These are phyloP conservation scores for Danaus melanippus DNA, from an alignment of 1,140 invertebrate species.

Conservation along the genomic window DNA sequence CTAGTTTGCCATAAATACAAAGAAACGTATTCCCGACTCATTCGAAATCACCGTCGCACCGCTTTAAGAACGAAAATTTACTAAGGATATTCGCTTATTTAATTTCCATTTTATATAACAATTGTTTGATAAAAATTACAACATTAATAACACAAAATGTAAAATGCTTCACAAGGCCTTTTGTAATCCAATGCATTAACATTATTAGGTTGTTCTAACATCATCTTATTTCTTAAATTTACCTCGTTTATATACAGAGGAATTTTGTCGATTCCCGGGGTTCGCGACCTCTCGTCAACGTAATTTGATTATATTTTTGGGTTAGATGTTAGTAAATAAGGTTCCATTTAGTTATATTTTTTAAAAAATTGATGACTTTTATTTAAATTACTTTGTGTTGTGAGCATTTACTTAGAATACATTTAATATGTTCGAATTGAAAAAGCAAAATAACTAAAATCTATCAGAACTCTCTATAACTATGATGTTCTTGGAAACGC, in stretches of 20 bases:
- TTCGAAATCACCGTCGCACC: conserved; percentile 3
- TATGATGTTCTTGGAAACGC: too few species aligned
- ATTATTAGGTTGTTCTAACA: conserved; percentile 55
- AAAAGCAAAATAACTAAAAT: too few species aligned
- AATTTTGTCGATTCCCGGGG: conserved; percentile 16
- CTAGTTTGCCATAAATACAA: conserved; percentile 38
- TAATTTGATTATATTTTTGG: conserved; percentile 27
- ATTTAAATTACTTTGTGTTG: conserved; percentile 1
- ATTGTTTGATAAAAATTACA: too few species aligned
- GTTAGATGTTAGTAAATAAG: conserved; percentile 15
- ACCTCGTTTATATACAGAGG: conserved; percentile 29
- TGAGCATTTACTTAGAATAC: conserved; percentile 5
- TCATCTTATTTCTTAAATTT: conserved; percentile 42
- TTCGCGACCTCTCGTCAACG: conserved; percentile 20
- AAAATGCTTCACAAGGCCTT: conserved; percentile 21
- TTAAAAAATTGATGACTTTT: neutral
- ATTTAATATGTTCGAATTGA: conserved; percentile 1
- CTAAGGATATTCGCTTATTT: too few species aligned
- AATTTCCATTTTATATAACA: too few species aligned
- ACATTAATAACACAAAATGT: neutral
- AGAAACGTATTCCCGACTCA: conserved; percentile 29
- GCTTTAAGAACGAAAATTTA: neutral
- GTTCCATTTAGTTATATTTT: conserved; percentile 1
- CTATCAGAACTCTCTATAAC: too few species aligned
- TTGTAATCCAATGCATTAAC: conserved; percentile 58